Conservation (phyloP, 2,113 vertebrate species). For the Camelus dromedarius region DNA sequence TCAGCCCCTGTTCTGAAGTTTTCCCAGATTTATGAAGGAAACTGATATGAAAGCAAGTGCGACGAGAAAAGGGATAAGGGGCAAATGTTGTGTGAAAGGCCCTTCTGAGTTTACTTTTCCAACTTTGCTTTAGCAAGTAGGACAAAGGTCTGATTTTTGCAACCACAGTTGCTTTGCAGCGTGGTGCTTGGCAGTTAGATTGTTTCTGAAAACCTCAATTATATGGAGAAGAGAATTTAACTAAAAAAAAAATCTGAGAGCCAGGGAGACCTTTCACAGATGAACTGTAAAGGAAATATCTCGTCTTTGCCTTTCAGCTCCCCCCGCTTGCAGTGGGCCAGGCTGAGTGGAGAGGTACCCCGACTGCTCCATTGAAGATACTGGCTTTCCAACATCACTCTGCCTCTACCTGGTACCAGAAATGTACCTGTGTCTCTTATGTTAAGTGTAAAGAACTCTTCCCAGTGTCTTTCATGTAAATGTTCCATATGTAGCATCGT, state of each 20-base stretch:
- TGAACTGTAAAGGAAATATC: background rate
- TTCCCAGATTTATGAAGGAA: background rate
- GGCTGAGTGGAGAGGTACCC: too few species aligned
- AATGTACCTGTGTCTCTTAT: background rate
- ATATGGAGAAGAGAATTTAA: background rate
- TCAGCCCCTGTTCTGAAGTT: background rate
- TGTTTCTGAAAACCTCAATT: background rate
- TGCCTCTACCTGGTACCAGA: background rate
- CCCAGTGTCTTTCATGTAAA: background rate
- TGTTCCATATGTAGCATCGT: background rate
- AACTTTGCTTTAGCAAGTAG: background rate
- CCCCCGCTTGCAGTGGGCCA: accelerated
- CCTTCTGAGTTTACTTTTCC: background rate
- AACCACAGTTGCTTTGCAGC: background rate
- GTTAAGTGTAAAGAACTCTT: background rate
- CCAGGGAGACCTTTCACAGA: background rate
- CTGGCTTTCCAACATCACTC: background rate
- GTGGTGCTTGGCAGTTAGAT: background rate
- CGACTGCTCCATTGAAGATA: background rate
- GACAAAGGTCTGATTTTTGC: background rate
- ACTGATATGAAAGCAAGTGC: background rate
- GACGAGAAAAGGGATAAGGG: background rate
- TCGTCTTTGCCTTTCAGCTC: background rate
- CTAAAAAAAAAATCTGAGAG: background rate
- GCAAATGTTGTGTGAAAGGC: background rate